Evolutionary conservation across 2,888 invertebrate species (phyloP).

Genomic region (Parnassius apollo): DNA sequence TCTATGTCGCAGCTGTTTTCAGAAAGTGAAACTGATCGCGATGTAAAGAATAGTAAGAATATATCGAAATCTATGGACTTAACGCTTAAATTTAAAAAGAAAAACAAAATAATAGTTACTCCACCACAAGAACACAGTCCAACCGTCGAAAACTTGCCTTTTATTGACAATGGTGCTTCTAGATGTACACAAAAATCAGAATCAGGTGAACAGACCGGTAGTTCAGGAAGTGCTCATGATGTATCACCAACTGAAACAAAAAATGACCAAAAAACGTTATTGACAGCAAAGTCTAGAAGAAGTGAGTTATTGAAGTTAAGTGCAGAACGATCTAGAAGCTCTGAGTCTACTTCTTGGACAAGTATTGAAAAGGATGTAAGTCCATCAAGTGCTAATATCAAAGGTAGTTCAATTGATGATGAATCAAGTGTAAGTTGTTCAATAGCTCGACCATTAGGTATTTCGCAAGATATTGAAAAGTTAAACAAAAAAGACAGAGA

Average conservation of each 20-base stretch:
- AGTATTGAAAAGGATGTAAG: conserved; percentile 87
- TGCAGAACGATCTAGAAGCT: conserved; percentile 88
- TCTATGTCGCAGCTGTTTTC: conserved; percentile 62
- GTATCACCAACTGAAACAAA: conserved; percentile 65
- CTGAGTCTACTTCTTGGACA: conserved; percentile 90
- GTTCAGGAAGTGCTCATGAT: conserved; percentile 69
- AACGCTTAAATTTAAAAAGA: conserved; percentile 69
- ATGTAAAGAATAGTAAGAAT: conserved; percentile 47
- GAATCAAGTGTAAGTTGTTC: conserved; percentile 90
- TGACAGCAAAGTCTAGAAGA: conserved; percentile 74
- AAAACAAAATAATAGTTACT: conserved; percentile 82
- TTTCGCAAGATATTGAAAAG: conserved; percentile 86
- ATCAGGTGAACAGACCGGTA: conserved; percentile 67
- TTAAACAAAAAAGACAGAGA: conserved; percentile 84
- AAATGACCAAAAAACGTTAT: conserved; percentile 57
- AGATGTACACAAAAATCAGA: conserved; percentile 67
- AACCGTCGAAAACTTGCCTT: conserved; percentile 76
- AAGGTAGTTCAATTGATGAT: conserved; percentile 85
- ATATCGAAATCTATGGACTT: conserved; percentile 57
- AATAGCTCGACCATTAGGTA: conserved; percentile 88
- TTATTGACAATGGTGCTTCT: conserved; percentile 68
- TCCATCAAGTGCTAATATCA: conserved; percentile 82
- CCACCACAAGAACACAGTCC: conserved; percentile 83
- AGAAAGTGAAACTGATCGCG: conserved; percentile 69
- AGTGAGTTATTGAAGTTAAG: conserved; percentile 83